phyloP scores from a whole-genome alignment of 2,113 vertebrate species.

The Eptesicus fuscus region DNA sequence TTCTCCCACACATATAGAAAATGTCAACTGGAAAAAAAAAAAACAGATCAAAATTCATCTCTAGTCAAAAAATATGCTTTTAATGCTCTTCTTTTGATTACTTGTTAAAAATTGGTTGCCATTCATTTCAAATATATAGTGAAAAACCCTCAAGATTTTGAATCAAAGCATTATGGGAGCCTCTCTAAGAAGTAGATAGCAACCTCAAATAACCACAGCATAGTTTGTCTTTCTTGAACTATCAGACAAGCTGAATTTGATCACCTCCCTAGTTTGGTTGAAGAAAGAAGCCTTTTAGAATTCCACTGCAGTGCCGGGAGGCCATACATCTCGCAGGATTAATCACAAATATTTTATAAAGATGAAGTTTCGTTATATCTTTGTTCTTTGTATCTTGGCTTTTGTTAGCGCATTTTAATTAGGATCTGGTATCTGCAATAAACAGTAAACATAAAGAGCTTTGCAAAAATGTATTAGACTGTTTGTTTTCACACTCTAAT shows the following conservation, averaged over 20 bases:
- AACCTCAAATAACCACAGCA: conserved; percentile 56
- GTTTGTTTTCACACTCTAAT: conserved; percentile 93
- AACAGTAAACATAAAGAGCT: conserved; percentile 93
- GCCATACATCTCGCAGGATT: conserved; percentile 81
- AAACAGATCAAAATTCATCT: conserved; percentile 1
- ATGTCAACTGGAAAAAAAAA: conserved; percentile 5
- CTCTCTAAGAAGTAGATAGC: conserved; percentile 68
- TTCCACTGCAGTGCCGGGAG: conserved; percentile 70
- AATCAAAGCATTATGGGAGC: conserved; percentile 38
- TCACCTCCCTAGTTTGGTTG: conserved; percentile 48
- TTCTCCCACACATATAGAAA: not conserved
- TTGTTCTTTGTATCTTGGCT: conserved; percentile 91
- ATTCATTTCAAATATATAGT: not conserved
- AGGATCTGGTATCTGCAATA: conserved; percentile 92
- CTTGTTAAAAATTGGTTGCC: conserved; percentile 12
- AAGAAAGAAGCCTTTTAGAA: conserved; percentile 77
- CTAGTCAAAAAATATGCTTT: not conserved
- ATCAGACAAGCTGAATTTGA: conserved; percentile 56
- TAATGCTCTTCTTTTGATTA: conserved; percentile 18
- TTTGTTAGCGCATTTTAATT: conserved; percentile 92
- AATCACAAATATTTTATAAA: conserved; percentile 87
- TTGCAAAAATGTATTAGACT: conserved; percentile 93
- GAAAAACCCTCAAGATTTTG: not conserved
- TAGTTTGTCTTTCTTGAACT: conserved; percentile 66
- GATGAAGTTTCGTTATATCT: conserved; percentile 86